Percentiles rank a stretch among this genome's conserved stretches.
Conservation (phyloP, 2,797 vertebrate species). For the Tapera naevia region DNA sequence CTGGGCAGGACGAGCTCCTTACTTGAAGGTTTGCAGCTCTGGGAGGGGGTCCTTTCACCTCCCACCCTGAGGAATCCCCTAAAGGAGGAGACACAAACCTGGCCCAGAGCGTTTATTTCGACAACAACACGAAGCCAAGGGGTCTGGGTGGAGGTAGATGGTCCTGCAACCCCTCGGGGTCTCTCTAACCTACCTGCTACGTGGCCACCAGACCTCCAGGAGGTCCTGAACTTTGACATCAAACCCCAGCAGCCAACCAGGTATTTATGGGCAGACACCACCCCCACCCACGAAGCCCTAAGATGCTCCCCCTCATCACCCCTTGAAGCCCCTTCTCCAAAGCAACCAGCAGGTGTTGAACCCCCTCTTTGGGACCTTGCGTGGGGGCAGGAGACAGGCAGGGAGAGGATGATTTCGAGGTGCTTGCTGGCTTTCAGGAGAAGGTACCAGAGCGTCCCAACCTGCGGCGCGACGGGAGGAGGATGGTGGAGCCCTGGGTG, state of each 20-base stretch:
- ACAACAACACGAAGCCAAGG: background rate
- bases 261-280: background rate
- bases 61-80: rapidly evolving
- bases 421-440: background rate
- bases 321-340: background rate
- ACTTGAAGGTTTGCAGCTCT: rapidly evolving
- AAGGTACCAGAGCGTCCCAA: background rate
- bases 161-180: rapidly evolving
- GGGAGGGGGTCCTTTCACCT: background rate
- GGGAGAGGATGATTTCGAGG: background rate
- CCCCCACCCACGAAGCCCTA: background rate
- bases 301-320: rapidly evolving
- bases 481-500: background rate
- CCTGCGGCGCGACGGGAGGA: background rate
- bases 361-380: background rate
- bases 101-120: background rate
- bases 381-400: background rate
- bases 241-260: background rate
- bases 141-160: background rate
- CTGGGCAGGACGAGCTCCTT: rapidly evolving
- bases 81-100: background rate
- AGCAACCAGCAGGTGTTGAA: background rate
- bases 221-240: rapidly evolving
- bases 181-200: background rate
- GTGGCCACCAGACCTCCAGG: background rate